Evolutionary conservation across 2,113 vertebrate species (phyloP).

Genomic region (Grus americana): DNA sequence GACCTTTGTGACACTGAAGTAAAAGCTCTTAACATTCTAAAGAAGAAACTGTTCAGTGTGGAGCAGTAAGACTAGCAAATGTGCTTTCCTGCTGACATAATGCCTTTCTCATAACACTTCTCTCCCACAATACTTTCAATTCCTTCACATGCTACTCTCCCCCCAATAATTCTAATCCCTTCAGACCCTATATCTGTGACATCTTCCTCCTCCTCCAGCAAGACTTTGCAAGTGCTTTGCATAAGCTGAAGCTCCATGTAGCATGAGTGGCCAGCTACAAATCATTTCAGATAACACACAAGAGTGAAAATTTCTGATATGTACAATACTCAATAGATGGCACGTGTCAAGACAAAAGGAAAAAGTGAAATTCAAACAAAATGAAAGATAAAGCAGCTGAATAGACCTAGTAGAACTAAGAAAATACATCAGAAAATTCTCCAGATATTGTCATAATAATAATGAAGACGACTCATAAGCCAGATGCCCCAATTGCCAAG

Average conservation of each 20-base stretch:
- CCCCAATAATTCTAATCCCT: background rate
- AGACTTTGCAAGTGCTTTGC: background rate
- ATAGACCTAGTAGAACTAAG: background rate
- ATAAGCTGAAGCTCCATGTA: background rate
- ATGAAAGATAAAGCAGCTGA: background rate
- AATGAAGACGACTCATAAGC: background rate
- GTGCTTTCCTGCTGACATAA: background rate
- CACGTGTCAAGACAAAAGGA: background rate
- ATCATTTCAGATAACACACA: background rate
- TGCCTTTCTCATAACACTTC: background rate
- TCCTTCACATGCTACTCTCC: background rate
- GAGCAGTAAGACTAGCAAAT: background rate
- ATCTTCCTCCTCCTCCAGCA: background rate
- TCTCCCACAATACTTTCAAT: background rate
- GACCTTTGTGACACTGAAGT: background rate
- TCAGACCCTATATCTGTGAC: background rate
- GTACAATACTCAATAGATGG: background rate
- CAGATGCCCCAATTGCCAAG: background rate
- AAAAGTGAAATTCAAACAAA: background rate
- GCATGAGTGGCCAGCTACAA: background rate
- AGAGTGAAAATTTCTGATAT: background rate
- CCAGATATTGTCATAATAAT: background rate
- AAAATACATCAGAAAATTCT: background rate
- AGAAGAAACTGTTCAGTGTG: background rate
- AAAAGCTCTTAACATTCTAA: background rate